Conservation (phyloP, 2,797 vertebrate species). For the Hipposideros larvatus region DNA sequence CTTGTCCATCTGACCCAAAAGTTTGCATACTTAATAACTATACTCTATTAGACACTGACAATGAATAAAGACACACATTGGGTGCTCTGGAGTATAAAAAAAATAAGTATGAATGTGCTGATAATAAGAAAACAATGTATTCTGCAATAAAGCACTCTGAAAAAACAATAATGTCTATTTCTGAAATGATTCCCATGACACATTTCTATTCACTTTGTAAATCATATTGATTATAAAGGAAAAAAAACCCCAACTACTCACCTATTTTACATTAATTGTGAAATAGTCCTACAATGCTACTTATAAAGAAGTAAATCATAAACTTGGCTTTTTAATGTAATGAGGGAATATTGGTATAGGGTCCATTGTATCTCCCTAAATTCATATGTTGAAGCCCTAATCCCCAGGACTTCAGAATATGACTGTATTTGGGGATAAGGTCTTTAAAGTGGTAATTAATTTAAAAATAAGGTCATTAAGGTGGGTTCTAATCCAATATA, state of each 20-base stretch:
- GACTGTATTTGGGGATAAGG: background rate
- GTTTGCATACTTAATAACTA: background rate
- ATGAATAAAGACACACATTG: background rate
- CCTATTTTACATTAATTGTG: background rate
- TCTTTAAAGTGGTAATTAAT: slow-evolving; percentile 3
- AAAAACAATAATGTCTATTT: background rate
- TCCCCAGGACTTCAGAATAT: background rate
- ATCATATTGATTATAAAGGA: background rate
- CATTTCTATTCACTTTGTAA: background rate
- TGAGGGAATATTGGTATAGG: background rate
- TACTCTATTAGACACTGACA: background rate
- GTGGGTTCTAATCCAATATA: background rate
- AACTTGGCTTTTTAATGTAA: background rate
- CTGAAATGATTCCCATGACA: background rate
- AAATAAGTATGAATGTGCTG: background rate
- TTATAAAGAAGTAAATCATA: slow-evolving; percentile 13
- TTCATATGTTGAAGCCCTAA: background rate
- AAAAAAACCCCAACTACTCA: background rate
- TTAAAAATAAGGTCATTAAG: background rate
- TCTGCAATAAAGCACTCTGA: background rate
- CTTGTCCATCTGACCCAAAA: background rate
- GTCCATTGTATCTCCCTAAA: background rate
- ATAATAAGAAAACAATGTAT: background rate
- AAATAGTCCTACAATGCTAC: background rate
- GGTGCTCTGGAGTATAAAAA: background rate